Percentiles rank a stretch among this genome's conserved stretches.
These are phyloP conservation scores for Heliothis subflexa DNA, from an alignment of 1,140 invertebrate genomes.

Conservation along the genomic window DNA sequence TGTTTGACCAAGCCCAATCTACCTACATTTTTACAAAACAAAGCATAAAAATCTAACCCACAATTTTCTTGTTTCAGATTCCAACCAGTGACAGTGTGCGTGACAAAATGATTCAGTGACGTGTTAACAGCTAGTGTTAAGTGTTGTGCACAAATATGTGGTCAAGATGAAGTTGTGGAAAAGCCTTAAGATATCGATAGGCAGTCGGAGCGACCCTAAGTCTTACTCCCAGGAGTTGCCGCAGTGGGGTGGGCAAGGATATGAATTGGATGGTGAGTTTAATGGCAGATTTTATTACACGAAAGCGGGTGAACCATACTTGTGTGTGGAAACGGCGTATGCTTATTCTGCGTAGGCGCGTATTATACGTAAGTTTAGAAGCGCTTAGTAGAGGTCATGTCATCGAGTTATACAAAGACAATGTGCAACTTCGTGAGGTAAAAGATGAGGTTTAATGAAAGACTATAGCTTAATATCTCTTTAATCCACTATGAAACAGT, in stretches of 20 bases:
- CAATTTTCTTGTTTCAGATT: conserved; percentile 46
- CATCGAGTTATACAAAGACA: too few species aligned
- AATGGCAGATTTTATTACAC: not conserved
- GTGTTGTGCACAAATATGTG: conserved; percentile 61
- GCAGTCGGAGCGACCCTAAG: conserved; percentile 75
- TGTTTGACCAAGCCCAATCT: too few species aligned
- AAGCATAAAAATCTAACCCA: not conserved
- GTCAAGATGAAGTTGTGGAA: conserved; percentile 83
- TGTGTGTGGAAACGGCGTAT: too few species aligned
- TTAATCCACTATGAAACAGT: too few species aligned
- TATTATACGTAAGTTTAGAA: too few species aligned
- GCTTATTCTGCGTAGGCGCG: too few species aligned
- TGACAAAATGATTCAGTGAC: conserved; percentile 45
- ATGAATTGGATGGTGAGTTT: conserved; percentile 77
- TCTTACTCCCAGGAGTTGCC: conserved; percentile 72
- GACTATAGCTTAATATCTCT: too few species aligned
- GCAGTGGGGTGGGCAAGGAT: conserved; percentile 77
- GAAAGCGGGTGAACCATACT: not conserved
- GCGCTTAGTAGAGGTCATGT: too few species aligned
- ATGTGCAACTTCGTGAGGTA: too few species aligned
- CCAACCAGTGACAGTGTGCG: conserved; percentile 40
- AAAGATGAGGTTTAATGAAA: too few species aligned
- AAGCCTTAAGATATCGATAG: conserved; percentile 81
- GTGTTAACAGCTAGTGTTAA: conserved; percentile 38
- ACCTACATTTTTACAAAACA: too few species aligned